Base-by-base conservation (phyloP, 1,140 invertebrate genomes). In the Ericerus pela region DNA sequence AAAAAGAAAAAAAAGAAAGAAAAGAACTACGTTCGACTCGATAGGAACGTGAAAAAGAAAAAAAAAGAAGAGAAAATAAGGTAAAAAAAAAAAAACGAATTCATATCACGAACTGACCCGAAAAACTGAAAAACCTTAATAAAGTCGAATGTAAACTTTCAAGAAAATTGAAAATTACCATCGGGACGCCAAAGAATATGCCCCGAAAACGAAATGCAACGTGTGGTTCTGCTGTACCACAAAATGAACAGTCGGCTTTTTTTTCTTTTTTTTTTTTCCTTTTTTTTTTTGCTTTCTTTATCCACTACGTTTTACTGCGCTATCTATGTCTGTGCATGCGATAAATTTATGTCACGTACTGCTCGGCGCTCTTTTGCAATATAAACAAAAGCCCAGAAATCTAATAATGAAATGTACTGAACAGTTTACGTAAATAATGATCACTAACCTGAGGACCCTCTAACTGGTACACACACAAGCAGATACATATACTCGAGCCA, bases 161-260 rank as follows among this genome's bases (percentile, higher is more conserved):
- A n/a, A 47, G 41, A 47, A 47, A 47, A 47, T 47, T 47, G 41
- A 47, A 47, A 47, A 47, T 47, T 47, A 47, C 41, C 26, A 47
- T 47, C 14, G 41, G 41, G 11, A 47, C 41, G 41, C 26, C n/a
- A 24, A 47, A 47, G 41, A 47, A 47, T 47, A 47, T 24, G 20
- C n/a, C n/a, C n/a, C n/a, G n/a, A 16, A 18, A 24, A 47, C 26
- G 20, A 24, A 47, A 47, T 47, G 41, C 41, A 47, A 47, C 41
- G 41, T 47, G 41, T 47, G 41, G 11, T n/a, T n/a, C n/a, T n/a
- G n/a, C 41, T 47, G 41, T 47, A 47, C 26, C 22, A 47, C 26
- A 24, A 47, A 47, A 18, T 47, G 22, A 6, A 47, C 20, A 47
- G 26, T 47, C 41, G n/a, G n/a, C n/a, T n/a, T n/a, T n/a, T n/a